These are phyloP conservation scores for Hozukius guyotensis DNA, from an alignment of 2,797 vertebrate species.

Conservation along the genomic window DNA sequence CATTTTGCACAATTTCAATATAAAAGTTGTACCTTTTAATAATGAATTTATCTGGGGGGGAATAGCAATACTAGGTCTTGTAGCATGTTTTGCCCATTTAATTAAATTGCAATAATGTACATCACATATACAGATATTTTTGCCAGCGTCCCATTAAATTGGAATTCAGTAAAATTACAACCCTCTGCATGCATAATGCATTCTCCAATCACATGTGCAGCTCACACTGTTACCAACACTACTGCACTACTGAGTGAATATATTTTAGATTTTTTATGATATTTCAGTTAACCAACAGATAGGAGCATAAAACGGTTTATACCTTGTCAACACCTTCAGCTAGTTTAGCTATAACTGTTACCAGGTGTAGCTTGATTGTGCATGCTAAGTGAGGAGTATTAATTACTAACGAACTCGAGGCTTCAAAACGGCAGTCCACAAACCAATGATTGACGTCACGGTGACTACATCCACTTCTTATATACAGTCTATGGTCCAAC, in stretches of 20 bases:
- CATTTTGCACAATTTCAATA: background rate
- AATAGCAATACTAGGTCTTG: background rate
- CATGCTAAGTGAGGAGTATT: too few relatives aligned
- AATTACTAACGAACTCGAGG: too few relatives aligned
- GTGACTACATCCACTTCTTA: too few relatives aligned
- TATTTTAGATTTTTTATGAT: background rate
- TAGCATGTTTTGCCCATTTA: background rate
- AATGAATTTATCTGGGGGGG: background rate
- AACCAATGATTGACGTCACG: too few relatives aligned
- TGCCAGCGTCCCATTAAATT: background rate
- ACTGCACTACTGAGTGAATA: background rate
- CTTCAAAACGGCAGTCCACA: too few relatives aligned
- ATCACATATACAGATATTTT: background rate
- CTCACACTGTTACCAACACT: background rate
- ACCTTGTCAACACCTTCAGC: background rate
- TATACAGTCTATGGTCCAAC: too few relatives aligned
- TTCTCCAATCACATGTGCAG: background rate
- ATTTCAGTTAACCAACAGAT: background rate
- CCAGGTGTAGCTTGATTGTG: background rate
- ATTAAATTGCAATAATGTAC: background rate
- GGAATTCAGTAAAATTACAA: background rate
- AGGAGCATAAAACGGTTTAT: background rate
- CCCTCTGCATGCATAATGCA: background rate
- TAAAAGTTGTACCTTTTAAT: background rate
- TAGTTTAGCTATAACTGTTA: background rate